Evolutionary conservation across 2,797 vertebrate species (phyloP).

Genomic region (Erithacus rubecula): DNA sequence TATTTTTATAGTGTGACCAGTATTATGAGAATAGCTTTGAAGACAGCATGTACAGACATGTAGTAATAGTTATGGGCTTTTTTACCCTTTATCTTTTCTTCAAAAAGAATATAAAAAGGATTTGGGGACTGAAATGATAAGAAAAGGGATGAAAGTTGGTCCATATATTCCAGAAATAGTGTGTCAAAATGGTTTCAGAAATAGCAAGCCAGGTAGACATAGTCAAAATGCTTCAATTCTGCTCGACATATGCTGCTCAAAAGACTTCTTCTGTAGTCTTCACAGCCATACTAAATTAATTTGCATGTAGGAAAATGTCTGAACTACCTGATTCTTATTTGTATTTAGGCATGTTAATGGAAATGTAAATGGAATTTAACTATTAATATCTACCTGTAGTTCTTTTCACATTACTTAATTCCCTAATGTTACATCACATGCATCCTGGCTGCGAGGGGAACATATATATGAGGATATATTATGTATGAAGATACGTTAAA

Average conservation of each 20-base stretch:
- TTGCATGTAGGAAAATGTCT: not conserved
- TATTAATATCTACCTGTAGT: not conserved
- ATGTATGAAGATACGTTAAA: not conserved
- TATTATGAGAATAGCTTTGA: not conserved
- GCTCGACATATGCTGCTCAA: not conserved
- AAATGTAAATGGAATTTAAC: not conserved
- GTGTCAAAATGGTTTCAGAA: constrained; percentile 76
- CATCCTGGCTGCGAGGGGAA: not conserved
- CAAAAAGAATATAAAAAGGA: constrained; percentile 79
- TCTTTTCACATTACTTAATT: not conserved
- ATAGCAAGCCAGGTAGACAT: constrained; percentile 75
- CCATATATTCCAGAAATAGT: constrained; percentile 71
- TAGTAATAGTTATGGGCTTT: not conserved
- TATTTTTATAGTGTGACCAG: not conserved
- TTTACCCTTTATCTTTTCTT: not conserved
- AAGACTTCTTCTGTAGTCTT: not conserved
- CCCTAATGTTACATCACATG: not conserved
- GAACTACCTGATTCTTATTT: not conserved
- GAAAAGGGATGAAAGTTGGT: constrained; percentile 76
- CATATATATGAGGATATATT: not conserved
- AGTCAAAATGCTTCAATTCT: not conserved
- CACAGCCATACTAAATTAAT: not conserved
- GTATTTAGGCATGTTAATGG: not conserved
- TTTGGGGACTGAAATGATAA: constrained; percentile 77
- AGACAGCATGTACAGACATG: not conserved